Conservation (phyloP, 2,113 vertebrate genomes). For the Ariopsis seemanni region DNA sequence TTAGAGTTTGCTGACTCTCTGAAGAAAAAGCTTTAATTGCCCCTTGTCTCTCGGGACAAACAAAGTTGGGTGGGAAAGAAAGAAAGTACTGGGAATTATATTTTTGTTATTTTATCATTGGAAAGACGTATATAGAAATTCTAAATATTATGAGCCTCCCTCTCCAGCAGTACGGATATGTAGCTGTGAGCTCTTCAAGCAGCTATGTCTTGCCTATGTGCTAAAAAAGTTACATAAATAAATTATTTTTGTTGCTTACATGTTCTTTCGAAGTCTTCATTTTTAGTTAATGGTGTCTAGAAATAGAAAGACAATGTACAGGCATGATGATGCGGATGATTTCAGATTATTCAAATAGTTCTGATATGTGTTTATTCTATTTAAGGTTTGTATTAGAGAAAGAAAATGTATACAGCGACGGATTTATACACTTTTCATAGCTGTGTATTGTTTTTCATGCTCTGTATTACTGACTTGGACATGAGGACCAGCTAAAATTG, state of each 20-base stretch:
- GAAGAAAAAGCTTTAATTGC: slow-evolving; percentile 56
- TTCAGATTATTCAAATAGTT: not conserved
- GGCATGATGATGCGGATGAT: not conserved
- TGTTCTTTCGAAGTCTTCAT: slow-evolving; percentile 21
- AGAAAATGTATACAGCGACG: not conserved
- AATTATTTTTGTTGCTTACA: slow-evolving; percentile 65
- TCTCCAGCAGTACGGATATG: slow-evolving; percentile 58
- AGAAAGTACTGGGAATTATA: slow-evolving; percentile 58
- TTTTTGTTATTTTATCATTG: slow-evolving; percentile 64
- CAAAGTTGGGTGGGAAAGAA: slow-evolving; percentile 45
- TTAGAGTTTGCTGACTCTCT: slow-evolving; percentile 28
- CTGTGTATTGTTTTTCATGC: not conserved
- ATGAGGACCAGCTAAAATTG: not conserved
- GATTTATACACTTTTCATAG: slow-evolving; percentile 1
- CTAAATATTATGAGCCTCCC: slow-evolving; percentile 55
- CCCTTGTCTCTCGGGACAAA: slow-evolving; percentile 38
- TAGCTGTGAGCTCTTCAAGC: slow-evolving; percentile 58
- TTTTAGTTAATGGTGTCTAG: not conserved
- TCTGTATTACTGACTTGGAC: not conserved
- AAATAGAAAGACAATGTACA: not conserved
- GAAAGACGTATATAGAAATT: slow-evolving; percentile 57
- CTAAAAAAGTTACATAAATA: slow-evolving; percentile 64
- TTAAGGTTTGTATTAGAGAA: not conserved
- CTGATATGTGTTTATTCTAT: not conserved
- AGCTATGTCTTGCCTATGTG: slow-evolving; percentile 60